These are phyloP conservation scores for Tenthredo livida DNA, from an alignment of 2,888 invertebrate genomes.

Conservation along the genomic window DNA sequence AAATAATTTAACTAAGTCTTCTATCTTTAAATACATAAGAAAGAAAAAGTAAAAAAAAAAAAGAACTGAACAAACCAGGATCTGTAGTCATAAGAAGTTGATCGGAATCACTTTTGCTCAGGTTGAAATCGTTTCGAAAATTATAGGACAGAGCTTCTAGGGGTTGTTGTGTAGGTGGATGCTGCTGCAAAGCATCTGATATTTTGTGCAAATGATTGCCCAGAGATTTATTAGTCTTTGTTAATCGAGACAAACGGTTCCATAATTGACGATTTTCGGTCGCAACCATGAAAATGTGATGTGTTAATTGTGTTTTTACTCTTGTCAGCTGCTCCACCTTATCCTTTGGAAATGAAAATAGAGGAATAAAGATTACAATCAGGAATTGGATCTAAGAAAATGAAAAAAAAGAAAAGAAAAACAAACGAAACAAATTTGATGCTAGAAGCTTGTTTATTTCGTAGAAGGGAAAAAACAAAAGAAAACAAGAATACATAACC, in stretches of 20 bases:
- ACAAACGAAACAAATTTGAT: background rate
- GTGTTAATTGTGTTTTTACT: slow-evolving; percentile 88
- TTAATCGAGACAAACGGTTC: slow-evolving; percentile 85
- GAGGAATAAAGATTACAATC: slow-evolving; percentile 4
- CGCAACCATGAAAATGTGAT: slow-evolving; percentile 90
- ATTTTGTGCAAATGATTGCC: slow-evolving; percentile 80
- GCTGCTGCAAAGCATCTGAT: slow-evolving; percentile 79
- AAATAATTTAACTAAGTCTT: background rate
- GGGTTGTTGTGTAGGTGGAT: slow-evolving; percentile 69
- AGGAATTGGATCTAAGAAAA: slow-evolving; percentile 11
- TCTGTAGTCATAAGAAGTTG: slow-evolving; percentile 58
- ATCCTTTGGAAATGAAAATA: slow-evolving; percentile 77
- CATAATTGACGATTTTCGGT: slow-evolving; percentile 90
- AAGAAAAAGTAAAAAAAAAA: background rate
- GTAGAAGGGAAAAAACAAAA: too few relatives aligned
- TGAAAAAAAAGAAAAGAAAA: slow-evolving; percentile 16
- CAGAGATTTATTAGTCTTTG: slow-evolving; percentile 81
- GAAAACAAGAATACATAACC: slow-evolving; percentile 1
- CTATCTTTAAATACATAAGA: background rate
- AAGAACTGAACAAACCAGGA: slow-evolving; percentile 61
- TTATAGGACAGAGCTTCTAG: slow-evolving; percentile 67
- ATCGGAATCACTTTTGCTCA: slow-evolving; percentile 58
- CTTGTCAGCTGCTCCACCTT: slow-evolving; percentile 86
- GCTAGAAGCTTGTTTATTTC: too few relatives aligned
- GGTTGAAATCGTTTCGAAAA: slow-evolving; percentile 63